These are phyloP conservation scores for Ptychadena robeensis DNA, from an alignment of 2,797 vertebrate species.

Conservation along the genomic window DNA sequence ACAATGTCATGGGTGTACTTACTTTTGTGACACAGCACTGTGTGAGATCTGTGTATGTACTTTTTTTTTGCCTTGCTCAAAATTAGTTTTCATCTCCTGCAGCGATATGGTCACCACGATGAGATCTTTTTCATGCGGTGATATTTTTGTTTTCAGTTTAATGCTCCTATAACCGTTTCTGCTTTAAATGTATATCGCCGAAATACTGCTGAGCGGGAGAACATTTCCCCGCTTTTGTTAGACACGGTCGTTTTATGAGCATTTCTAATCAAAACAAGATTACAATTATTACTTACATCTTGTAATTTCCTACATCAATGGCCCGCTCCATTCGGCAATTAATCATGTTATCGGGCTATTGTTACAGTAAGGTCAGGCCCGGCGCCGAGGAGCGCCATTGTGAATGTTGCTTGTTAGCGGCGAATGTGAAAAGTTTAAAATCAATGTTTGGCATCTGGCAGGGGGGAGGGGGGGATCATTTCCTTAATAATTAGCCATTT, in stretches of 20 bases:
- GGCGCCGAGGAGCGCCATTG: conserved; percentile 2
- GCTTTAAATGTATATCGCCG: background rate
- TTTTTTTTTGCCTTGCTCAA: too few relatives aligned
- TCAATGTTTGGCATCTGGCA: conserved; percentile 31
- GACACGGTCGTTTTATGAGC: background rate
- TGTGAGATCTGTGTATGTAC: too few relatives aligned
- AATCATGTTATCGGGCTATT: conserved; percentile 44
- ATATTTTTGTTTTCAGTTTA: too few relatives aligned
- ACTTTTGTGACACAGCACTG: too few relatives aligned
- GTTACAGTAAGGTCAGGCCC: conserved; percentile 37
- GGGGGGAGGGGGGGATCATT: background rate
- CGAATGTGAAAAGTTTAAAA: conserved; percentile 29
- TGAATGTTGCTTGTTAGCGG: conserved; percentile 29
- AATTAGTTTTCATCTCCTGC: too few relatives aligned
- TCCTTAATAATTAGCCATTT: conserved; percentile 28
- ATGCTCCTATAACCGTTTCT: background rate
- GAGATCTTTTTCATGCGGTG: too few relatives aligned
- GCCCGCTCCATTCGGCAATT: conserved; percentile 15
- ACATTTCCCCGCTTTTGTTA: background rate
- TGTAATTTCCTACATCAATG: conserved; percentile 56
- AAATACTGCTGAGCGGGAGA: background rate
- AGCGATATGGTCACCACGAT: too few relatives aligned
- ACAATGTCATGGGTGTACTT: too few relatives aligned
- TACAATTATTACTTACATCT: conserved; percentile 42
- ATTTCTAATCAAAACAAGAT: conserved; percentile 45